Evolutionary conservation across 2,113 vertebrate species (phyloP).

Genomic region (Eclectus roratus): DNA sequence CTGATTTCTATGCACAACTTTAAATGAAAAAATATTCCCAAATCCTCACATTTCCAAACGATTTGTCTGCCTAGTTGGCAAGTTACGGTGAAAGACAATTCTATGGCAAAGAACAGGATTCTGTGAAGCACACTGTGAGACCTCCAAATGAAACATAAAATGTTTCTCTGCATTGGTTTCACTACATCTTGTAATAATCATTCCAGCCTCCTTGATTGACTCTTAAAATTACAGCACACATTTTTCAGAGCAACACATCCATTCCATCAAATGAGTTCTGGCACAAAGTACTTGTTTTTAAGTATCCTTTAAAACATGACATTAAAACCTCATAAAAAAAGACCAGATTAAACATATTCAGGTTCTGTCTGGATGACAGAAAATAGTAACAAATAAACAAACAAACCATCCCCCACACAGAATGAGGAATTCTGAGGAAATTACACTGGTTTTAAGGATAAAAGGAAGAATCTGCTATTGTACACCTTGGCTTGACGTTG

Average conservation of each 20-base stretch:
- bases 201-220: slow-evolving; percentile 42
- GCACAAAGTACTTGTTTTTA: background rate
- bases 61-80: background rate
- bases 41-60: background rate
- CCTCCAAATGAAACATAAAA: slow-evolving; percentile 37
- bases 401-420: background rate
- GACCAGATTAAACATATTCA: background rate
- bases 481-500: background rate
- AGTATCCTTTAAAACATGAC: background rate
- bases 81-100: background rate
- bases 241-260: slow-evolving; percentile 24
- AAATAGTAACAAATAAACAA: background rate
- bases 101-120: background rate
- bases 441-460: background rate
- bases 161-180: slow-evolving; percentile 39
- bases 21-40: background rate
- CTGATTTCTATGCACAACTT: background rate
- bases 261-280: background rate
- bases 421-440: background rate
- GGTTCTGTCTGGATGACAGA: background rate
- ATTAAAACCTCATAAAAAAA: background rate
- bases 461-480: background rate
- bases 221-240: background rate
- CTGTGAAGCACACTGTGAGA: background rate
- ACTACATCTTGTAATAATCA: slow-evolving; percentile 31